phyloP scores from a whole-genome alignment of 2,113 vertebrate genomes.

The Natator depressus region DNA sequence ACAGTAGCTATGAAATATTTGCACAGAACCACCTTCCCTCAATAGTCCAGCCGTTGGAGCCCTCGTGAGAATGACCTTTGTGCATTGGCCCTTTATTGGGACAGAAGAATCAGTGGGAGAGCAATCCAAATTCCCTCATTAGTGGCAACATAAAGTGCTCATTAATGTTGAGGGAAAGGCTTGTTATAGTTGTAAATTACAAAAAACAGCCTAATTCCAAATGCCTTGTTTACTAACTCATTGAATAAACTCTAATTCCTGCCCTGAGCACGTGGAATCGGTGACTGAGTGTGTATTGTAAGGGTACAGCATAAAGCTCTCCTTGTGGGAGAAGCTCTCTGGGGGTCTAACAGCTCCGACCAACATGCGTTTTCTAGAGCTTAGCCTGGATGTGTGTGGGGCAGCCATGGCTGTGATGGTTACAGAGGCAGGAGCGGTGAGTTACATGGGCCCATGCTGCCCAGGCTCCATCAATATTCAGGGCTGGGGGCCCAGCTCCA shows the following conservation, averaged over 20 bases:
- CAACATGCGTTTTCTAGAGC: too few species aligned
- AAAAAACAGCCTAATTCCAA: too few species aligned
- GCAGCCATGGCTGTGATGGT: neutral
- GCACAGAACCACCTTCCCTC: neutral
- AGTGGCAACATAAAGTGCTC: too few species aligned
- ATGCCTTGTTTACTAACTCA: neutral
- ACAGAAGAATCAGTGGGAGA: neutral
- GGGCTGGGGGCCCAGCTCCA: too few species aligned
- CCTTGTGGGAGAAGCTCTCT: neutral
- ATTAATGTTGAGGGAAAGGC: too few species aligned
- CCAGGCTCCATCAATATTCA: too few species aligned
- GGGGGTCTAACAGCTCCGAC: neutral
- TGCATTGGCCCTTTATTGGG: neutral
- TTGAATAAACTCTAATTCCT: neutral
- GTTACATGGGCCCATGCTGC: too few species aligned
- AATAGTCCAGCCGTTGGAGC: neutral
- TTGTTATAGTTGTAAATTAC: too few species aligned
- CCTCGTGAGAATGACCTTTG: neutral
- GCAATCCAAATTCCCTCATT: too few species aligned
- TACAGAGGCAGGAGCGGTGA: too few species aligned
- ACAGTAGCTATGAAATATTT: neutral
- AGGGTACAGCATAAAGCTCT: neutral
- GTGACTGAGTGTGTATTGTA: neutral
- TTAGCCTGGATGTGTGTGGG: neutral
- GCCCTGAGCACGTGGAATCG: neutral